phyloP scores from a whole-genome alignment of 2,888 invertebrate genomes.

The Eristalis pertinax region DNA sequence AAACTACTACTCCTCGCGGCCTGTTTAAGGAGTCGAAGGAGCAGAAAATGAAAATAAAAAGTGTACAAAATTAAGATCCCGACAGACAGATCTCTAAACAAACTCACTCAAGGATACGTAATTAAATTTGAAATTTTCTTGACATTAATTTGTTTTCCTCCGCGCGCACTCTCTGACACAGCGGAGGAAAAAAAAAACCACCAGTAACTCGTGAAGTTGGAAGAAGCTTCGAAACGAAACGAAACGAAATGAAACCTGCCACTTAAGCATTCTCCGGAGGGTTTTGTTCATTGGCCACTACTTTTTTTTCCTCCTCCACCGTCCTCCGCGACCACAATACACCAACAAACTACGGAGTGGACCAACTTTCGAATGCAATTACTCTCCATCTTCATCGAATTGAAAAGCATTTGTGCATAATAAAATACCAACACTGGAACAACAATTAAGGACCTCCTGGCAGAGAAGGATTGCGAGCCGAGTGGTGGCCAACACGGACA shows the following conservation, averaged over 20 bases:
- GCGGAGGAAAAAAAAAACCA: not conserved
- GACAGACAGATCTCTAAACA: conserved; percentile 1
- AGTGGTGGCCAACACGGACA: not conserved
- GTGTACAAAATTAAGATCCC: no score
- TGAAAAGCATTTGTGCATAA: conserved; percentile 54
- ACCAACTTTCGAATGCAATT: conserved; percentile 56
- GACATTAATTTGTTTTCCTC: conserved; percentile 41
- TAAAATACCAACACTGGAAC: conserved; percentile 50
- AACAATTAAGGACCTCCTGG: conserved; percentile 40
- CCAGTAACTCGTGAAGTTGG: conserved; percentile 11
- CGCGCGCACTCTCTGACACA: not conserved
- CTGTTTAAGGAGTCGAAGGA: not conserved
- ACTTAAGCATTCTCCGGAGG: conserved; percentile 28
- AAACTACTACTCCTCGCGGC: not conserved
- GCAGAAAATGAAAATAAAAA: not conserved
- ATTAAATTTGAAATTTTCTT: conserved; percentile 46
- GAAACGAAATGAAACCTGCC: conserved; percentile 15
- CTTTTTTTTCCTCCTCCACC: not conserved
- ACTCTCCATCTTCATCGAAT: conserved; percentile 40
- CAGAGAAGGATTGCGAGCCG: not conserved
- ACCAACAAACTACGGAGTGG: not conserved
- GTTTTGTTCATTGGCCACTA: not conserved
- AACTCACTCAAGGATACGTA: conserved; percentile 35
- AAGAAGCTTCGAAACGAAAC: not conserved
- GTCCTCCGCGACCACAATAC: not conserved